Evolutionary conservation across 2,888 invertebrate genomes (phyloP).

Genomic region (Acronicta alni): DNA sequence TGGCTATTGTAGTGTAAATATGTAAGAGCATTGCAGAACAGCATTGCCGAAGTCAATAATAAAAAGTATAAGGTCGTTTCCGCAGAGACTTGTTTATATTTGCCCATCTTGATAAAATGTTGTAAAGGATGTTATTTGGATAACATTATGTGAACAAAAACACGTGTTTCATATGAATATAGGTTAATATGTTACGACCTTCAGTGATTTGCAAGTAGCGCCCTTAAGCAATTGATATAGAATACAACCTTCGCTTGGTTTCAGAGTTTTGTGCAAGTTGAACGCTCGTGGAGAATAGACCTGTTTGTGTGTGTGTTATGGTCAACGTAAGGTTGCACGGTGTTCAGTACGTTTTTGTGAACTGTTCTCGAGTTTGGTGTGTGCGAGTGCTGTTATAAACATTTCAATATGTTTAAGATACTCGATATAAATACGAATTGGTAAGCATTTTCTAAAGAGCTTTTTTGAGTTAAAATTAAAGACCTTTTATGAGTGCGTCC

Average conservation of each 20-base stretch:
- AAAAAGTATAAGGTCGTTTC: background rate
- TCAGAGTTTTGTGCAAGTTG: conserved; percentile 70
- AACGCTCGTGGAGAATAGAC: conserved; percentile 68
- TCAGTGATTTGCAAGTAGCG: conserved; percentile 49
- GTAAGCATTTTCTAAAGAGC: conserved; percentile 43
- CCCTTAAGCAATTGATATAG: conserved; percentile 65
- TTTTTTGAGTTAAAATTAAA: too few relatives aligned
- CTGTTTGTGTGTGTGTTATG: conserved; percentile 48
- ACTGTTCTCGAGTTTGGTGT: conserved; percentile 38
- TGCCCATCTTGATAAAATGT: background rate
- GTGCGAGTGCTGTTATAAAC: conserved; percentile 42
- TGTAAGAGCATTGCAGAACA: conserved; percentile 13
- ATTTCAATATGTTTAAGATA: conserved; percentile 47
- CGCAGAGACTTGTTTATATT: background rate
- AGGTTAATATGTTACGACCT: conserved; percentile 52
- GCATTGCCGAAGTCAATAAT: conserved; percentile 9
- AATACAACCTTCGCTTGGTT: conserved; percentile 67
- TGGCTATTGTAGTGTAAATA: conserved; percentile 18
- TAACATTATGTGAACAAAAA: background rate
- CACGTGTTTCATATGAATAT: conserved; percentile 23
- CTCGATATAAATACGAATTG: conserved; percentile 44
- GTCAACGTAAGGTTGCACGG: conserved; percentile 12
- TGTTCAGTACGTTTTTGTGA: conserved; percentile 31
- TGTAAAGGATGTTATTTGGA: conserved; percentile 10
- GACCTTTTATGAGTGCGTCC: too few relatives aligned